phyloP scores from a whole-genome alignment of 2,888 invertebrate species.

The Drosophila sordidula region DNA sequence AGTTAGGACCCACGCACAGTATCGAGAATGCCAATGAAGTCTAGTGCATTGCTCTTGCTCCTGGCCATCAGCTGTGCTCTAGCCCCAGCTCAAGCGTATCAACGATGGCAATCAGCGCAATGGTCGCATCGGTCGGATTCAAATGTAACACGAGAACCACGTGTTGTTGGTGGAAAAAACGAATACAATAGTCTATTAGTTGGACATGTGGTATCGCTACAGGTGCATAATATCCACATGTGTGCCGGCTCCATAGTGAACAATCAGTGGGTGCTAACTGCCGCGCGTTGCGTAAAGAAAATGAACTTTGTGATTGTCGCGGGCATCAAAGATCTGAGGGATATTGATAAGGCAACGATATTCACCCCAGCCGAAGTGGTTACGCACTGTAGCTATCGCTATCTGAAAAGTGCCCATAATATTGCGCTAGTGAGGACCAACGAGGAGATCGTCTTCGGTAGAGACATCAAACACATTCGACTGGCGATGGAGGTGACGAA shows the following conservation, averaged over 20 bases:
- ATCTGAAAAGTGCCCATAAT: not conserved
- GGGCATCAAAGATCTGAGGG: not conserved
- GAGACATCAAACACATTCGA: not conserved
- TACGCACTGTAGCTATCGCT: slow-evolving; percentile 3
- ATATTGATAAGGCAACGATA: not conserved
- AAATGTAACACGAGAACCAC: not conserved
- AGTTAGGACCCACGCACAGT: no score
- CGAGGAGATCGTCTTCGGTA: not conserved
- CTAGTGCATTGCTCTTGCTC: not conserved
- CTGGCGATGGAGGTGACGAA: not conserved
- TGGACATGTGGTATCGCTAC: slow-evolving; percentile 7
- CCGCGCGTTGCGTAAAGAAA: slow-evolving; percentile 6
- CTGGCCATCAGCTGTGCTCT: not conserved
- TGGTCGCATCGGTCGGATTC: no score
- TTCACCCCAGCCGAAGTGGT: not conserved
- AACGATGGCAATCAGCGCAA: no score
- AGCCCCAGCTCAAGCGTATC: not conserved
- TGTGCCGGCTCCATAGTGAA: slow-evolving; percentile 11
- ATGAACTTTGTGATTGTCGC: not conserved
- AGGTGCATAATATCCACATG: not conserved
- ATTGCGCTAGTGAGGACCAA: slow-evolving; percentile 7
- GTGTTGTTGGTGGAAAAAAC: no score
- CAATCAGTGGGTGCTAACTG: slow-evolving; percentile 7
- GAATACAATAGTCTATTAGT: no score
- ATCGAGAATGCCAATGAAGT: not conserved